Base-by-base conservation (phyloP, 2,797 vertebrate species). In the Acipenser transmontanus region DNA sequence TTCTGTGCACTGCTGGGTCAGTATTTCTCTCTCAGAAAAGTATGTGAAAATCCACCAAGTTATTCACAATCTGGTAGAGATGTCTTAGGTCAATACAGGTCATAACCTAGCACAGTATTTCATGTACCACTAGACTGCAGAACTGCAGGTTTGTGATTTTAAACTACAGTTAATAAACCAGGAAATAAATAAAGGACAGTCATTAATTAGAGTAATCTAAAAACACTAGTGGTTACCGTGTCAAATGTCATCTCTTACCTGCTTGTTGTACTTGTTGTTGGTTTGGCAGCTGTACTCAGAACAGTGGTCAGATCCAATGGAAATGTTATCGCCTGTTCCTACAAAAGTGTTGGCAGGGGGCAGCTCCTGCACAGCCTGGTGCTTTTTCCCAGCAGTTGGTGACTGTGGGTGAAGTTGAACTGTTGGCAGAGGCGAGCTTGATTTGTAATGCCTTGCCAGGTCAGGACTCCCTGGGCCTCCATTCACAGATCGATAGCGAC, bases 281-380 rank as follows among this genome's bases (percentile, higher is more conserved):
- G 95, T 97, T 78, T 99, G 97, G 89, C 94, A 98, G 91, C 97
- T 98, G 91, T 99, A 99, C 76, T 99, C 95, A n/a, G 96, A 99
- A 89, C 95, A 99, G 85, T 98, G 97, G 85, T 99, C 97, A 71
- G 97, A 98, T 85, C 96, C 95, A 72, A 99, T 95, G 76, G 97
- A 99, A 88, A 98, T 98, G 91, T 98, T 98, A 95, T 98, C 97
- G 62, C 96, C 96, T 67, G 95, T 95, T 65, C 97, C 97, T 83
- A 99, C 97, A 74, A 99, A 99, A 74, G 97, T 99, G 77, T 99
- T 99, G 78, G 97, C 96, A 52, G 96, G 96, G 62, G 97, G 96
- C 77, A 99, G 90, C 82, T 99, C 97, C 91, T 99, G 97, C 76
- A 99, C 96, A 0, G 93, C 97, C 87, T 98, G 96, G 81, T 99